Evolutionary conservation across 2,797 vertebrate species (phyloP).

Genomic region (Apogon hyalosoma): DNA sequence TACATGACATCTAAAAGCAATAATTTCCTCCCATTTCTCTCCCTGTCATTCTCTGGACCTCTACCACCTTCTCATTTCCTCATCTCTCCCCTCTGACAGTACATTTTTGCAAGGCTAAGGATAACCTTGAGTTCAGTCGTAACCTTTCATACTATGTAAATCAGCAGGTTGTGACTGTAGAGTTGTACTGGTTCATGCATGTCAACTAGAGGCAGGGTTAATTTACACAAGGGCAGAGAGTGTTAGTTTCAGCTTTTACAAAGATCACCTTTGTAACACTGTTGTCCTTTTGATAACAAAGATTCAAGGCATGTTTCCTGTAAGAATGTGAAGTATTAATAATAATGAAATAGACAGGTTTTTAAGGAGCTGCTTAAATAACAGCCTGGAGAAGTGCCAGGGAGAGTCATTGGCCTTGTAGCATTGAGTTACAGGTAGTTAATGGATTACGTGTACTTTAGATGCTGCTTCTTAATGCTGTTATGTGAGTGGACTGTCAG

Average conservation of each 20-base stretch:
- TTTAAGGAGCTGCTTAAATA: conserved; percentile 1
- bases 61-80: background rate
- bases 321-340: conserved; percentile 17
- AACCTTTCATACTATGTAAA: conserved; percentile 46
- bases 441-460: conserved; percentile 25
- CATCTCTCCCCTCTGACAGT: conserved; percentile 12
- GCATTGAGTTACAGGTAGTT: conserved; percentile 19
- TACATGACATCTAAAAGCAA: no score
- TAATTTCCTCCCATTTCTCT: background rate
- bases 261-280: conserved; percentile 3
- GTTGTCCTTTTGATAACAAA: conserved; percentile 12
- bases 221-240: conserved; percentile 14
- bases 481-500: conserved; percentile 19
- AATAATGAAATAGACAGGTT: background rate
- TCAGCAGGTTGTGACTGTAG: conserved; percentile 6
- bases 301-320: background rate
- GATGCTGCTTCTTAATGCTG: conserved; percentile 24
- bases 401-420: background rate
- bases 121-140: conserved; percentile 32
- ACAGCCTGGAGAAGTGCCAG: background rate
- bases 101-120: conserved; percentile 21
- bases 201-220: conserved; percentile 7
- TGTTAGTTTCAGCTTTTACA: background rate
- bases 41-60: background rate
- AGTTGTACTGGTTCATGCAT: background rate